Percentiles rank a stretch among this genome's conserved stretches.
phyloP scores from a whole-genome alignment of 2,113 vertebrate species.

The Archocentrus centrarchus region DNA sequence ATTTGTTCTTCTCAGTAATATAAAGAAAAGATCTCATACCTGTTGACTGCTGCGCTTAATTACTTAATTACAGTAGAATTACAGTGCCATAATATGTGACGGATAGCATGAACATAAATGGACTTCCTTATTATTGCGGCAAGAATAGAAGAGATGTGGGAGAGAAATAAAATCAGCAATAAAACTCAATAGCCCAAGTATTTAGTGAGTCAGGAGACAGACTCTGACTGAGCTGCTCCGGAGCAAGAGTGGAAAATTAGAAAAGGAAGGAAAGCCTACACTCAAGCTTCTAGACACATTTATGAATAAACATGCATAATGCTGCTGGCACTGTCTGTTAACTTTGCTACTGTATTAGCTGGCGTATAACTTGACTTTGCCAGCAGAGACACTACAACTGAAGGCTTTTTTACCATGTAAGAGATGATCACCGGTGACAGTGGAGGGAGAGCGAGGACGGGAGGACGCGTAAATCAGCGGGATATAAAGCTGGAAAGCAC shows the following conservation, averaged over 20 bases:
- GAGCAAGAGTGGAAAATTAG: background rate
- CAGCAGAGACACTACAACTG: background rate
- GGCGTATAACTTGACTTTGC: background rate
- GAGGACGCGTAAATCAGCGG: background rate
- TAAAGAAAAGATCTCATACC: background rate
- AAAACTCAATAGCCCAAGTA: background rate
- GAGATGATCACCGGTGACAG: background rate
- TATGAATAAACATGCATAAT: background rate
- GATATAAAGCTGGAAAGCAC: background rate
- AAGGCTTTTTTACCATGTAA: background rate
- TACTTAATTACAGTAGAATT: background rate
- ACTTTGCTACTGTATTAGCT: background rate
- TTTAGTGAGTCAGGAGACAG: background rate
- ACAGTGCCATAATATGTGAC: background rate
- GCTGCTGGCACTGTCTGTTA: background rate
- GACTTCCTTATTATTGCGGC: background rate
- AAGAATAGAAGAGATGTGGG: background rate
- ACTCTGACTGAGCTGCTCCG: background rate
- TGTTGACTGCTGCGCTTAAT: background rate
- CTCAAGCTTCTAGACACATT: background rate
- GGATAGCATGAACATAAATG: background rate
- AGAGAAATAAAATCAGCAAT: background rate
- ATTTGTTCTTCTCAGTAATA: background rate
- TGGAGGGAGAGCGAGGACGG: background rate
- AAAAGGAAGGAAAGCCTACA: background rate